A percentile compares a stretch with the other conserved stretches of the same genome.
These are phyloP conservation scores for Bombus pascuorum DNA, from an alignment of 1,140 invertebrate genomes.

Conservation along the genomic window DNA sequence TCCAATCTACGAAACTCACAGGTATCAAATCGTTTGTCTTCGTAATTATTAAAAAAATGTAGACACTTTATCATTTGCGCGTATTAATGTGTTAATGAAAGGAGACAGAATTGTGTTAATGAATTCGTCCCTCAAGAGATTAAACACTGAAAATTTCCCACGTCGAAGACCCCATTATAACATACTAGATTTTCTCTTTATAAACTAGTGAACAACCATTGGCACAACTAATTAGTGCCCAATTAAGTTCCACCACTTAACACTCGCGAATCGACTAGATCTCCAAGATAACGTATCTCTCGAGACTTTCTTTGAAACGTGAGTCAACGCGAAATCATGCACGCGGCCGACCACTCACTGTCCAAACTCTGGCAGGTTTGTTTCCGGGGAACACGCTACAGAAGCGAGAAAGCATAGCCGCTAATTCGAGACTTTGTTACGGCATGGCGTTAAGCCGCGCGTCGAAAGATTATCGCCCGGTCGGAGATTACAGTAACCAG, in stretches of 20 bases:
- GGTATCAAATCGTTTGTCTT: neutral
- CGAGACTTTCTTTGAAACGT: too few relatives aligned
- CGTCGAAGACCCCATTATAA: neutral
- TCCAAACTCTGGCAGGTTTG: neutral
- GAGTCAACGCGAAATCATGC: neutral
- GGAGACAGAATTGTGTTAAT: neutral
- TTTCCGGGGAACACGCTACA: neutral
- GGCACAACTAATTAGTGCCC: neutral
- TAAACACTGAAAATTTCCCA: neutral
- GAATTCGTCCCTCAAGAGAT: neutral
- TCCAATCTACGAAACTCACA: too few relatives aligned
- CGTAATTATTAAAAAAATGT: neutral
- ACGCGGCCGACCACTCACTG: neutral
- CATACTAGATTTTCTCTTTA: too few relatives aligned
- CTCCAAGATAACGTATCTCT: too few relatives aligned
- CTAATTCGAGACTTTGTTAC: slow-evolving; percentile 40
- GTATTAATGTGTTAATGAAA: neutral
- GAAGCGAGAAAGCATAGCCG: neutral
- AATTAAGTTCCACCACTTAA: neutral
- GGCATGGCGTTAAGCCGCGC: slow-evolving; percentile 10
- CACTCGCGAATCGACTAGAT: neutral
- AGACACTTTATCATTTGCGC: neutral
- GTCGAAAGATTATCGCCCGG: slow-evolving; percentile 34
- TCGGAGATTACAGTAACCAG: slow-evolving; percentile 30
- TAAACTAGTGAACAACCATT: neutral